Evolutionary conservation across 2,113 vertebrate species (phyloP), one percentile per base, ranked within the genome.

Genomic region (Okapia johnstoni): DNA sequence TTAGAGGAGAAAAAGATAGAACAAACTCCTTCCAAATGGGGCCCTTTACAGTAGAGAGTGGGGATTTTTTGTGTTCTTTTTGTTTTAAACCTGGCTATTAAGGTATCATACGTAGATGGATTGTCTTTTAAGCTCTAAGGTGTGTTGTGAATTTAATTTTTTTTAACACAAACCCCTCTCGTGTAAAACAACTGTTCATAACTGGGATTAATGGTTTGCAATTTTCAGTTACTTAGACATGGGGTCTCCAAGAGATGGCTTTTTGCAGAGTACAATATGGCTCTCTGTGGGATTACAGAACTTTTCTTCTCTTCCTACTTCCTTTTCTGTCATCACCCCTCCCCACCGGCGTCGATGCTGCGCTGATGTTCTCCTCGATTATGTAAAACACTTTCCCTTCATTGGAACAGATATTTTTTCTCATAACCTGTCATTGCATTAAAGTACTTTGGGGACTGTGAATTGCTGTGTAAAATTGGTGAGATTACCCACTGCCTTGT

Each of bases 201-300:
- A 98, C 98, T 98, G 98, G 98, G 98, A 99, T 99, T 99, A 98
- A 99, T 98, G 99, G 98, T 98, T 99, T 98, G 98, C 98, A 99
- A 98, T 99, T 99, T 99, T 98, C 99, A 98, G 99, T 99, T 98
- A 98, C 98, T 99, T 98, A 99, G 98, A 98, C 98, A 36, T 98
- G 98, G 98, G 98, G 99, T 99, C 98, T 99, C 98, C 98, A 97
- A 96, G 97, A 99, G 98, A 98, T 98, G 98, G 98, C 97, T 98
- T 98, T 98, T 98, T 98, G 98, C 98, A 93, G 95, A 97, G 93
- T 93, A 94, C 96, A 99, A 97, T 98, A 98, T 98, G 96, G 93
- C 98, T 98, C 99, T 98, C 99, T 97, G 96, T 98, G 98, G 98
- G 98, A 98, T 98, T 98, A 94, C 92, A 94, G 97, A 98, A 98